Evolutionary conservation across 1,140 invertebrate genomes (phyloP), one percentile per base, ranked within the genome.

Genomic region (Drosophila subobscura): DNA sequence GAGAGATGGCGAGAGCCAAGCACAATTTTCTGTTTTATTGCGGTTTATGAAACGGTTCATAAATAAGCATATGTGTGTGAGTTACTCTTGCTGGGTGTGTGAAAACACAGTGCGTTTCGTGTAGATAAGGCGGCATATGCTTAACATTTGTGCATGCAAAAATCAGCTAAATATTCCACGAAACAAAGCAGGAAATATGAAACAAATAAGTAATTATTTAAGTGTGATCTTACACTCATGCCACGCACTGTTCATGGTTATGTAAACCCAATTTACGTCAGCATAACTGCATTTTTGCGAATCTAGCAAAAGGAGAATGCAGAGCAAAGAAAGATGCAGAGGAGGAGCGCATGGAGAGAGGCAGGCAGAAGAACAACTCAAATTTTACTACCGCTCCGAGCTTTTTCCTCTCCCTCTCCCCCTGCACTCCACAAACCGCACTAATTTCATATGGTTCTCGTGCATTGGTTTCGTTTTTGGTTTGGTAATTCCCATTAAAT

Each of bases 11-110:
- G n/a, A 49, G 53, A 64, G 63, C 44, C 27, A 42, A 52, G 77
- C 61, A 57, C 72, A 74, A 77, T 72, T 59, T 59, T 73, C 73
- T 72, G 77, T 77, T 85, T 85, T 85, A 85, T 86, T 85, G 81
- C 81, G 81, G 81, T 78, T 72, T 68, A 73, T 77, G 70, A 74
- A 86, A 67, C 59, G 76, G 81, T 86, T 85, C 77, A 86, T 85
- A 85, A 86, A 86, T 77, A 85, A 85, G 64, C 63, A 60, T 63
- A 47, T 47, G 49, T 74, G 54, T 44, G 49, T 20, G 25, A 29
- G 10, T 12, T 20, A 20, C 16, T 20, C 3, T 37, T 4, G 10
- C 3, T 33, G 41, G 5, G 42, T 47, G 55, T 49, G 29, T 47
- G 25, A 20, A n/a, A 41, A 51, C 12, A 53, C 60, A 47, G 65